Base-by-base conservation (phyloP, 1,140 invertebrate species). In the Aphelenchoides besseyi region DNA sequence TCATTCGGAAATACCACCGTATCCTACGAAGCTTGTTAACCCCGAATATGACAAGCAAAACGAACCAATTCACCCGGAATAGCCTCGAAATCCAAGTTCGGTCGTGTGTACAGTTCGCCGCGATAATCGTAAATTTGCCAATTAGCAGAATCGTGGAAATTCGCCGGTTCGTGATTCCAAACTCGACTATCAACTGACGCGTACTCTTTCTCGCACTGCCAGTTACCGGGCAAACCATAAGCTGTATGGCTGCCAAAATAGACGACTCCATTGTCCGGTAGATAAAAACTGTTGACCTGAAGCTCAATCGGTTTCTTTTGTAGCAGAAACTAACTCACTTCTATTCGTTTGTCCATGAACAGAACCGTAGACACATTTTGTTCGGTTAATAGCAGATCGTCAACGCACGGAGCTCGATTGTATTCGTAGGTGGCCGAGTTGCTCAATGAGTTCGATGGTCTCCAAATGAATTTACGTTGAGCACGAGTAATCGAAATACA, bases 191-290 rank as follows among this genome's bases (percentile, higher is more conserved):
- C 36, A 5, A 23, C 72, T 5, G 71, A 18, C n/a, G 28, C 35
- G 18, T 72, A 23, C 29, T 32, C 28, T 18, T 75, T 75, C 16
- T 72, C 35, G 37, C 71, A 72, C 33, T 72, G 71, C 71, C 71
- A 72, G 32, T 29, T 16, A 1, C 32, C 71, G 5, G 23, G 29
- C n/a, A 69, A 30, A 1, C 71, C 71, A 18, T 75, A 8, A 1
- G 36, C 35, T 16, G 37, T 72, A 23, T 61, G 9, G 3, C 23
- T 5, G 29, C 72, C 71, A 55, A 72, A 73, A 54, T 32, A 75
- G 23, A 72, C 23, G 0, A 75, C 72, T n/a, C 71, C 71, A 18
- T 72, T 48, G 0, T n/a, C 28, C 18, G 71, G 71, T n/a, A 72
- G 29, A 28, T 68, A 26, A 3, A 72, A 8, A 32, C 26, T 18